Base-by-base conservation (phyloP, 2,113 vertebrate genomes). In the Danionella cerebrum region DNA sequence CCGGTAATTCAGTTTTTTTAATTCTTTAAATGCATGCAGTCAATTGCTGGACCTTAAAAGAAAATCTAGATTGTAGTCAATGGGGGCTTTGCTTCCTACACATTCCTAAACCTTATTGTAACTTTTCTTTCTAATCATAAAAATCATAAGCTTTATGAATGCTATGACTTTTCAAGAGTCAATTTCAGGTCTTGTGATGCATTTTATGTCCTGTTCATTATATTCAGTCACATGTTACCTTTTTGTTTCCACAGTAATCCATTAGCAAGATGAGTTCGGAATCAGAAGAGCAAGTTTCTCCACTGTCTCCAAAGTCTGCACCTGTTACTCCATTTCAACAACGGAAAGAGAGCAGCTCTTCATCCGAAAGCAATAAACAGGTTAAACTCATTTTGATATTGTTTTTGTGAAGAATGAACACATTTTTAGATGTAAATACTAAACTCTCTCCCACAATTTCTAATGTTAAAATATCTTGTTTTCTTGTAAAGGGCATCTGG, bases 401-500 rank as follows among this genome's bases (percentile, higher is more conserved):
- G 7, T 31, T 52, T 42, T 59, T 59, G n/a, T 4, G 8, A n/a
- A n/a, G n/a, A n/a, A n/a, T n/a, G n/a, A n/a, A 14, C 24, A 4
- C 5, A 27, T 50, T 4, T 14, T 38, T 44, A n/a, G 51, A 22
- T 33, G 5, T 9, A 65, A 70, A 60, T 1, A 0, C 8, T 36
- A 35, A 58, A 24, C 1, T 27, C 27, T 11, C 25, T 36, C 2
- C 36, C 6, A 33, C 16, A 27, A 2, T 33, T 14, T n/a, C 11
- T 7, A 41, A 10, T n/a, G n/a, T n/a, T n/a, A n/a, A n/a, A n/a
- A 6, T 33, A 3, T 33, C 9, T 33, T 33, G 5, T 75, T 27
- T 74, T 8, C 44, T 36, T 57, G 53, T 78, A 72, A 87, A 97
- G 93, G 94, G 94, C 84, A 95, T 91, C 86, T 98, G 96, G 96